Evolutionary conservation across 1,140 invertebrate species (phyloP), one percentile per base, ranked within the genome.

Genomic region (Mercenaria mercenaria): DNA sequence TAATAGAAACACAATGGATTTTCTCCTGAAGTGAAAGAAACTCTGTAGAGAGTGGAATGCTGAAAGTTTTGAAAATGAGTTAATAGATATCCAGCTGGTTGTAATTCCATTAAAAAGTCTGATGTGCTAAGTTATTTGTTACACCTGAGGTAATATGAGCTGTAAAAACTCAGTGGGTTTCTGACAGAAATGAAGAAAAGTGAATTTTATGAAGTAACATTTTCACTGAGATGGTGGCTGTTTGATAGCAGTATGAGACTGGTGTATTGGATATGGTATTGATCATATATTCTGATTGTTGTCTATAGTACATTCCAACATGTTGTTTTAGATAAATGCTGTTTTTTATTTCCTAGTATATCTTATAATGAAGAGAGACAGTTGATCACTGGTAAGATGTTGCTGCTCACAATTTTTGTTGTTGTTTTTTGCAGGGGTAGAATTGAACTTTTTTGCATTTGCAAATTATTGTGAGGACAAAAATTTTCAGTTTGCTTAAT

Each of bases 201-300:
- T 29, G 59, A 64, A 64, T n/a, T 64, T 64, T 64, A 23, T 56
- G 10, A 15, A 23, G 52, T 56, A 56, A 56, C 4, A 56, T n/a
- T 56, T 64, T 64, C 59, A 64, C 59, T n/a, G 59, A 4, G 59
- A 20, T 47, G n/a, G 26, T 64, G 59, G 59, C 59, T 29, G 59
- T 64, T 29, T 29, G 10, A 64, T 29, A 29, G n/a, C n/a, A 29
- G n/a, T 64, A 64, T 64, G 52, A 11, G 59, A 77, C 41, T 50
- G 50, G 26, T 50, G 26, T 52, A 52, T 52, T 50, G 74, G 74
- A 50, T 77, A 77, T 77, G 47, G 74, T 77, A 77, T 77, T 77
- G 74, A 77, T 77, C 74, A 26, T 1, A 50, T 32, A 26, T 13
- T 32, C 43, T 77, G 74, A 77, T 77, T 77, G 74, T 50, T 77